These are phyloP conservation scores for Albula goreensis DNA, from an alignment of 2,113 vertebrate species.

Conservation along the genomic window DNA sequence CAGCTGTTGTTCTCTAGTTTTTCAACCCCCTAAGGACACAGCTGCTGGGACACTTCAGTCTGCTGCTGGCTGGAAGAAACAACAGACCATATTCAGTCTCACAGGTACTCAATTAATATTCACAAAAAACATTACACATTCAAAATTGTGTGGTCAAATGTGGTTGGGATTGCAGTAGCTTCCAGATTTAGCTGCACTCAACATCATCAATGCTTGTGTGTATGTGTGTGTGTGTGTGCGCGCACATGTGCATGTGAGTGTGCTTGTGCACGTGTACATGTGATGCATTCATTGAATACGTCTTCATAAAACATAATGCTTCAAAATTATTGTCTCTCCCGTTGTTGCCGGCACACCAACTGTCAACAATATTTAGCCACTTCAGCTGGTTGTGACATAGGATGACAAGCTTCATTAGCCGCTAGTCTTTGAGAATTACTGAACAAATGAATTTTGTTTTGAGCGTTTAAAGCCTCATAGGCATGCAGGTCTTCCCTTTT, in stretches of 20 bases:
- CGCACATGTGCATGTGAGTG: not conserved
- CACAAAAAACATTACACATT: no score
- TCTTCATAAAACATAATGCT: constrained; percentile 63
- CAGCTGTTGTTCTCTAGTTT: no score
- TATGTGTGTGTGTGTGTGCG: no score
- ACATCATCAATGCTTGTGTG: not conserved
- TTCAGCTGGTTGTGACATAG: not conserved
- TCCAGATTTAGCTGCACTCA: not conserved
- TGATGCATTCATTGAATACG: constrained; percentile 12
- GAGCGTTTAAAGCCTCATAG: constrained; percentile 18
- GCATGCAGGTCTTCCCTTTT: constrained; percentile 40
- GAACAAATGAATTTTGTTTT: constrained; percentile 54
- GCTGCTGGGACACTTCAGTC: no score
- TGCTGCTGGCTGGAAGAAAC: no score
- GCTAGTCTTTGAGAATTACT: constrained; percentile 19
- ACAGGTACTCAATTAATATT: no score
- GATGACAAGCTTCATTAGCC: not conserved
- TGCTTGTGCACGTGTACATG: not conserved
- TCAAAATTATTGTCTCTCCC: constrained; percentile 22
- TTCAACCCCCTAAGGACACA: no score
- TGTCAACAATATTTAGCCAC: not conserved
- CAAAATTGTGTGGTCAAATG: no score
- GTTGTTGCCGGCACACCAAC: not conserved
- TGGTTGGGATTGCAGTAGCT: not conserved
- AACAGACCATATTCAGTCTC: no score